Evolutionary conservation across 2,113 vertebrate species (phyloP), one percentile per base, ranked within the genome.

Genomic region (Mesoclemmys tuberculata): DNA sequence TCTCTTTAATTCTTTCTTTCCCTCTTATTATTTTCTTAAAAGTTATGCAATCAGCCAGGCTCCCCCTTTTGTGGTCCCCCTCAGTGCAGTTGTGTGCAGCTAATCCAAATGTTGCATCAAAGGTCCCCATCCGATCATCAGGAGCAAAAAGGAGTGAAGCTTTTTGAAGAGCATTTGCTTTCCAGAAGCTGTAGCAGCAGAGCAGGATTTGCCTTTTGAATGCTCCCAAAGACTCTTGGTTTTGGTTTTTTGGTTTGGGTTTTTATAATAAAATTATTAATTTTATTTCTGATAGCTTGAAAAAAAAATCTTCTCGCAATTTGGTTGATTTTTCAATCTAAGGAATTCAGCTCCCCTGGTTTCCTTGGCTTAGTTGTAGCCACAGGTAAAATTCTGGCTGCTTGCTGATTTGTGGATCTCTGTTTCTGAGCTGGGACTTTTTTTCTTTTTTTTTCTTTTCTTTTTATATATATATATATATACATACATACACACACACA

Each of bases 401-500:
- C 98, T 98, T 97, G 98, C 92, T 98, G 96, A 96, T 98, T 97
- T 96, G 96, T 94, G 97, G 90, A 94, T 98, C 96, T 98, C 97
- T 98, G 97, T 98, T 98, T 98, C 97, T 98, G 97, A 98, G 98
- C 98, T 98, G 98, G 98, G 98, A 98, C 98, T 97, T 90, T 96
- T 96, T 91, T 82, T 82, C 87, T 94, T 85, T 89, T 82, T 26
- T 1, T 3, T 1, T 1, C 2, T 88, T 85, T 92, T 46, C 2
- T 24, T 41, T 6, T 44, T 41, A 8, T 74, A 21, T 26, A 55
- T 75, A 26, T 82, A 24, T 38, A 41, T 27, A 41, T 26, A 75
- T 75, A 75, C 46, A 77, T 56, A 56, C n/a, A n/a, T n/a, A n/a
- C n/a, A n/a, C n/a, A n/a, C n/a, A n/a, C n/a, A n/a, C n/a, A n/a